Conservation (phyloP, 2,113 vertebrate genomes). For the Manacus vitellinus region DNA sequence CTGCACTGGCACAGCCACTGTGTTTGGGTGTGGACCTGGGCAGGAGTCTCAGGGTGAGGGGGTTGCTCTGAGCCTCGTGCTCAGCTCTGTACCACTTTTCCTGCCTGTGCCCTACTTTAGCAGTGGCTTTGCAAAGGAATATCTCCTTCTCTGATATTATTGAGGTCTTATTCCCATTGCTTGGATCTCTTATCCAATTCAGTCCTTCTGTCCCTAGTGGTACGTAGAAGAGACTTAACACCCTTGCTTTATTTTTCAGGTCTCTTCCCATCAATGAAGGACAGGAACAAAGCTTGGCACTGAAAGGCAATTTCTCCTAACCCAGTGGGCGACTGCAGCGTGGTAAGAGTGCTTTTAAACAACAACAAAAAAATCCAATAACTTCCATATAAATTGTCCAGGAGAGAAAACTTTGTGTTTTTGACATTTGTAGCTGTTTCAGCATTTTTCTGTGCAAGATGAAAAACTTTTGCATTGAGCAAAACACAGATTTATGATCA, state of each 20-base stretch:
- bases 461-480: slow-evolving; percentile 85
- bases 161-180: not conserved
- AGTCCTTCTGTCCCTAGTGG: not conserved
- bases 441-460: slow-evolving; percentile 81
- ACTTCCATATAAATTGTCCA: slow-evolving; percentile 82
- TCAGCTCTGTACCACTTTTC: not conserved
- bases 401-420: slow-evolving; percentile 82
- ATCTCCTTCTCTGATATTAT: not conserved
- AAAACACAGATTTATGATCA: slow-evolving; percentile 86
- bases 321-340: not conserved
- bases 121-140: not conserved
- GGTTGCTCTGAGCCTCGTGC: not conserved
- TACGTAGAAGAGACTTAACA: not conserved
- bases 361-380: slow-evolving; percentile 75
- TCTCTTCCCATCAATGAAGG: not conserved
- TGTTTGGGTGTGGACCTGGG: not conserved
- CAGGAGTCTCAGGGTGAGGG: not conserved
- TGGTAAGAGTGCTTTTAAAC: slow-evolving; percentile 70
- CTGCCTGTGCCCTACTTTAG: not conserved
- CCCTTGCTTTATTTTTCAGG: not conserved
- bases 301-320: slow-evolving; percentile 45
- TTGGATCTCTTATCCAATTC: not conserved
- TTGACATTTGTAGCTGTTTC: slow-evolving; percentile 79
- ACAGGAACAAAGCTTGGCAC: slow-evolving; percentile 12
- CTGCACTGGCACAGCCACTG: fast-evolving